Base-by-base conservation (phyloP, 2,797 vertebrate genomes). In the Danionella dracula region DNA sequence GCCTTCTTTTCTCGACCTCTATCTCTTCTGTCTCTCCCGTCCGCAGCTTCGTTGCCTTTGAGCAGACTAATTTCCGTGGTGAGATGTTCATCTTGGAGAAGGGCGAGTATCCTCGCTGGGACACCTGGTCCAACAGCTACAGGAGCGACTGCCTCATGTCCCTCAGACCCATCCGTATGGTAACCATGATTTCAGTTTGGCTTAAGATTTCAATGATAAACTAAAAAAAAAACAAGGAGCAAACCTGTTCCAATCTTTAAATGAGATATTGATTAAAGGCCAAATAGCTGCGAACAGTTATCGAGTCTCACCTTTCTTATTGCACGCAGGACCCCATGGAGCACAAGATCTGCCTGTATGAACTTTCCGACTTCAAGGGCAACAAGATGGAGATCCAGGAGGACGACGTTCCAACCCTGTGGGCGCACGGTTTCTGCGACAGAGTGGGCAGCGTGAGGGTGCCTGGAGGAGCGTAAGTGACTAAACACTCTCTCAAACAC, bases 1-100 rank as follows among this genome's bases (percentile, higher is more conserved):
- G 3, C 23, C 42, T 35, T 35, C 16, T n/a, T n/a, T n/a, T 5
- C 5, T 20, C 31, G 3, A 3, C 6, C 23, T 27, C 10, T n/a
- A 34, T 45, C 21, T 34, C 60, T n/a, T 12, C 35, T 17, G 41
- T 37, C 12, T 4, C 61, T 21, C 27, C 21, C 38, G 38, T 75
- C 72, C 83, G 45, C 84, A 98, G 95, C 83, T 97, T 94, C 86
- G 94, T 96, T 75, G 92, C 91, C 85, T 97, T 89, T 1, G 96
- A 97, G 87, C 94, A 96, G 84, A 90, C 90, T 83, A 94, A 92
- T 90, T 92, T 95, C 91, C 93, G 90, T 1, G 94, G 95, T 76
- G 95, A 98, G 91, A 96, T 94, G 95, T 98, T 97, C 73, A 88
- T 98, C 85, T 83, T 98, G 91, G 95, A 98, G 88, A 96, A 94